phyloP scores from a whole-genome alignment of 2,888 invertebrate genomes.

The Drosophila mimica region DNA sequence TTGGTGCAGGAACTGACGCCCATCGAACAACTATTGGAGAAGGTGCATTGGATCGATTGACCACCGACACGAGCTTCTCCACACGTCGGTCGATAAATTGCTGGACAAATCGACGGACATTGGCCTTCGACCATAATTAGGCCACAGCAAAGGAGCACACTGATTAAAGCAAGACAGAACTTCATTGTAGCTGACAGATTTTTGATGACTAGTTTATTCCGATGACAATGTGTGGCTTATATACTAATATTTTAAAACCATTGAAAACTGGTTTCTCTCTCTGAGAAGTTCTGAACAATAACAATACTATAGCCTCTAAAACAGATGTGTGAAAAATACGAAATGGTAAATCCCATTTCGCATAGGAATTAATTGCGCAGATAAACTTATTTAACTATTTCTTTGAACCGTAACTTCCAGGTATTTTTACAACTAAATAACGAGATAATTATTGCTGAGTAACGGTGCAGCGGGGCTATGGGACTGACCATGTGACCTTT shows the following conservation, averaged over 20 bases:
- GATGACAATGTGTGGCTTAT: constrained; percentile 4
- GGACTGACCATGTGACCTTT: constrained; percentile 11
- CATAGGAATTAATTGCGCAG: background rate
- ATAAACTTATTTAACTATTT: constrained; percentile 8
- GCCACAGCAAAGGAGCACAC: constrained; percentile 28
- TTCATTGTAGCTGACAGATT: constrained; percentile 21
- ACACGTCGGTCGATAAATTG: constrained; percentile 23
- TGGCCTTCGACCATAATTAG: background rate
- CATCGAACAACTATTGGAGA: constrained; percentile 29
- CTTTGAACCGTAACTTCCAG: constrained; percentile 7
- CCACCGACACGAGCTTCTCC: constrained; percentile 26
- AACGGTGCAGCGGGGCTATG: background rate
- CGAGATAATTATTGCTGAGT: constrained; percentile 1
- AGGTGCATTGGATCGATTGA: constrained; percentile 19
- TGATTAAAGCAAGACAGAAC: constrained; percentile 24
- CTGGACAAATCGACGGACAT: constrained; percentile 27
- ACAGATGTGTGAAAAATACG: background rate
- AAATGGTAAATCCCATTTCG: constrained; percentile 9
- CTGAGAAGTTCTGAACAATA: background rate
- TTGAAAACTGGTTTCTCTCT: constrained; percentile 20
- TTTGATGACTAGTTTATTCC: constrained; percentile 1
- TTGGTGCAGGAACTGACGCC: constrained; percentile 12
- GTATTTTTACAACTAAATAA: constrained; percentile 5
- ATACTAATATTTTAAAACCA: constrained; percentile 8
- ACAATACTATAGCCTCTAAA: background rate